Percentiles rank a stretch among this genome's conserved stretches.
These are phyloP conservation scores for Pyrgilauda ruficollis DNA, from an alignment of 2,113 vertebrate genomes.

Conservation along the genomic window DNA sequence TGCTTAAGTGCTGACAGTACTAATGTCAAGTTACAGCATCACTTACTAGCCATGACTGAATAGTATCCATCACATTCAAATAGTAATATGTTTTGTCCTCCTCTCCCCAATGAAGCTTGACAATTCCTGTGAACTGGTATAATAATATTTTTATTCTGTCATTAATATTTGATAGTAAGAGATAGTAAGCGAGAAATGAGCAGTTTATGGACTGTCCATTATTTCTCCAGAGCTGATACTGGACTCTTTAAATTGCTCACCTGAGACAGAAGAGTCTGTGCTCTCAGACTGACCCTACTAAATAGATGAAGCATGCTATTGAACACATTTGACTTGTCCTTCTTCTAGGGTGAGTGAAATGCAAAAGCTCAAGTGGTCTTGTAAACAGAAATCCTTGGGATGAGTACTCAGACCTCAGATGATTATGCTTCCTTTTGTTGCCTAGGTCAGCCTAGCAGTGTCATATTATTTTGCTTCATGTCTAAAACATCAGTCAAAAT, in stretches of 20 bases:
- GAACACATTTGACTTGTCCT: neutral
- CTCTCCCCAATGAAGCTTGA: neutral
- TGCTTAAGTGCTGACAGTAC: neutral
- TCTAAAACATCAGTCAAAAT: neutral
- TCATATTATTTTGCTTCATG: neutral
- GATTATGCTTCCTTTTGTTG: neutral
- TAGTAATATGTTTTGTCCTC: neutral
- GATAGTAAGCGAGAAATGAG: neutral
- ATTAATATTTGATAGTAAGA: neutral
- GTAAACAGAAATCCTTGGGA: neutral
- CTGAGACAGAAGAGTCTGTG: neutral
- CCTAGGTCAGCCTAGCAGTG: neutral
- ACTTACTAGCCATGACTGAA: neutral
- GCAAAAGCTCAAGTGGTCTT: neutral
- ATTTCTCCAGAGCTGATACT: neutral
- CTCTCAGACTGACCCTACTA: neutral
- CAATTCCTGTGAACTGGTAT: neutral
- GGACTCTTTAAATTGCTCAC: neutral
- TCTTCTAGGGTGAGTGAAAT: neutral
- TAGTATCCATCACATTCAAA: neutral
- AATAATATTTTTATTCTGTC: neutral
- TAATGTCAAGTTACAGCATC: neutral
- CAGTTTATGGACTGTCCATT: neutral
- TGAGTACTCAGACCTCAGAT: neutral
- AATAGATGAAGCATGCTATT: neutral